Base-by-base conservation (phyloP, 53 echinoderm and acorn worm species). In the Luidia sarsii region DNA sequence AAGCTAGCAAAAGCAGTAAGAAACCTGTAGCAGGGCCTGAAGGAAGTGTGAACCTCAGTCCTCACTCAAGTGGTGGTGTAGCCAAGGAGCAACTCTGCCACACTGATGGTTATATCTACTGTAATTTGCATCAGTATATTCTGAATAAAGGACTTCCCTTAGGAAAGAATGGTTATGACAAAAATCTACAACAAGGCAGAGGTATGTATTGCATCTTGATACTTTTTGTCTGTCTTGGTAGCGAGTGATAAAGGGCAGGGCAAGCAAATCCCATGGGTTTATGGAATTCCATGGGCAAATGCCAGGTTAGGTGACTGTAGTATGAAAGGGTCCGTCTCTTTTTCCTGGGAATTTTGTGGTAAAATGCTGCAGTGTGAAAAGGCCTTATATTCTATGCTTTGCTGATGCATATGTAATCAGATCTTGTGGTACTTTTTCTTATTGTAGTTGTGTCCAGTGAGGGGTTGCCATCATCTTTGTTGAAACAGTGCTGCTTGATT, bases 151-250 rank as follows among this genome's bases (percentile, higher is more conserved):
- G 39, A 23, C 65, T 77, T 5, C 52, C 52, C n/a, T 37, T 67
- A 30, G 86, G 86, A 45, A 75, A 67, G 38, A 50, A 50, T 13
- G 77, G 68, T 34, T 79, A 77, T 77, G 86, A 86, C 48, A 75
- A 67, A 38, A 86, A 86, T 43, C 53, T 86, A 27, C 67, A 86
- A 16, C 61, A 5, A 67, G 77, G 54, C 3, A 54, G 25, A 79
- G 67, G 85, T 85, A 39, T 36, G 13, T 48, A n/a, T n/a, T n/a
- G n/a, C n/a, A n/a, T n/a, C n/a, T n/a, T n/a, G n/a, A n/a, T n/a
- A n/a, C n/a, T n/a, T n/a, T n/a, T n/a, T n/a, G n/a, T n/a, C n/a
- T n/a, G n/a, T n/a, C n/a, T n/a, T n/a, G n/a, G n/a, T n/a, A n/a
- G n/a, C n/a, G n/a, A n/a, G n/a, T n/a, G n/a, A n/a, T n/a, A n/a